Evolutionary conservation across 2,113 vertebrate species (phyloP), one percentile per base, ranked within the genome.

Genomic region (Actenoides lindsayi): DNA sequence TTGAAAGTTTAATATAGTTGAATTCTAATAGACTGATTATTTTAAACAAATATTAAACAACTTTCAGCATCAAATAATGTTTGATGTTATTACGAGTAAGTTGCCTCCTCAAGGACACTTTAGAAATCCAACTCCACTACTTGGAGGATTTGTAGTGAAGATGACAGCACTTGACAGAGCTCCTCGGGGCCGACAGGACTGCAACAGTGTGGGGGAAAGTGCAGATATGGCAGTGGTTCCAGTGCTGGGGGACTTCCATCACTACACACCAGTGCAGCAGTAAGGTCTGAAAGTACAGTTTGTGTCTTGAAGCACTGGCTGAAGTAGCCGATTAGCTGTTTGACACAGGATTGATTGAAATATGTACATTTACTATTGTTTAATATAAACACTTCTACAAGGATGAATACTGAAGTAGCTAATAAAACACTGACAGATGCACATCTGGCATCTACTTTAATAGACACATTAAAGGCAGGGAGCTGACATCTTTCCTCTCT

Each of bases 161-260:
- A 53, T 0, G 0, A 57, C 24, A 44, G 60, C 1, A 0, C n/a
- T 27, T 78, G 82, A 42, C 74, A 70, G 77, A 62, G 35, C 41
- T 54, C n/a, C 24, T 74, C 44, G 30, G 16, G 68, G 16, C 56
- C 6, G 3, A 23, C 2, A 39, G 73, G 65, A 20, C 11, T 35
- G 65, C 30, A 74, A 16, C 25, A 16, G 25, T 5, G 33, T 25
- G 13, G 39, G 50, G 48, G 54, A 63, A 59, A 27, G 39, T 25
- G 30, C 44, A 51, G 4, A 77, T 46, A 14, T 3, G 0, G 4
- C 23, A 51, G 44, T 10, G 41, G 65, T 4, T 53, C 54, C 75
- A 87, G 10, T 31, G 69, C 79, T 67, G 60, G 35, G 79, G 71
- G 67, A 23, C 42, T 83, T 71, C 51, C 25, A 4, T 28, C 63